A percentile compares a stretch with the other conserved stretches of the same genome.
phyloP scores from a whole-genome alignment of 2,113 vertebrate genomes.

The Hystrix brachyura region DNA sequence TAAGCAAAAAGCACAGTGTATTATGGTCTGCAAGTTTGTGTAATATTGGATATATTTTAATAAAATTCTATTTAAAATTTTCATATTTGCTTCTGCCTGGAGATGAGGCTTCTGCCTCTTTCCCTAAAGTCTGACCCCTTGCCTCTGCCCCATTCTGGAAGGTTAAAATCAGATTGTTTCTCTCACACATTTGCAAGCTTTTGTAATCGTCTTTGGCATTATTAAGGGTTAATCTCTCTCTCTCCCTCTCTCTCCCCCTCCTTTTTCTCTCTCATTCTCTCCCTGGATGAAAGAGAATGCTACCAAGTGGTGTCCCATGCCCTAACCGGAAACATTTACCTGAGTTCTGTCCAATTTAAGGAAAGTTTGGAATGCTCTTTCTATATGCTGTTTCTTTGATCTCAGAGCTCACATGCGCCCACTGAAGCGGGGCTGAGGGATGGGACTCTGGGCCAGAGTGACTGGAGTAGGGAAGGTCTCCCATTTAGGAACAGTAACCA shows the following conservation, averaged over 20 bases:
- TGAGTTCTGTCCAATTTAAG: not conserved
- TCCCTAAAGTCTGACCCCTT: not conserved
- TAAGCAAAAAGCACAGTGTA: too few relatives aligned
- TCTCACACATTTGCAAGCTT: not conserved
- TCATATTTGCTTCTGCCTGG: not conserved
- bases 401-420: not conserved
- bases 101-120: not conserved
- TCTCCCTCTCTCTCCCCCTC: rapidly evolving
- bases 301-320: not conserved
- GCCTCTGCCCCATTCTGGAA: not conserved
- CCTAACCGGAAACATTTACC: not conserved
- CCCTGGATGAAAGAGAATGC: not conserved
- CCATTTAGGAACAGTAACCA: constrained; percentile 2
- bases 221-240: not conserved
- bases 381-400: not conserved
- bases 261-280: not conserved
- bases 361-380: not conserved
- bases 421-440: constrained; percentile 38
- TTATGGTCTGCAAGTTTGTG: too few relatives aligned
- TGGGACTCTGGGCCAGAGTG: not conserved
- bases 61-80: not conserved
- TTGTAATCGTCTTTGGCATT: not conserved
- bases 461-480: not conserved
- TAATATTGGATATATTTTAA: too few relatives aligned
- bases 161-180: not conserved